Percentiles rank a stretch among this genome's conserved stretches.
These are phyloP conservation scores for Dryocosmus kuriphilus DNA, from an alignment of 2,888 invertebrate genomes.

Conservation along the genomic window DNA sequence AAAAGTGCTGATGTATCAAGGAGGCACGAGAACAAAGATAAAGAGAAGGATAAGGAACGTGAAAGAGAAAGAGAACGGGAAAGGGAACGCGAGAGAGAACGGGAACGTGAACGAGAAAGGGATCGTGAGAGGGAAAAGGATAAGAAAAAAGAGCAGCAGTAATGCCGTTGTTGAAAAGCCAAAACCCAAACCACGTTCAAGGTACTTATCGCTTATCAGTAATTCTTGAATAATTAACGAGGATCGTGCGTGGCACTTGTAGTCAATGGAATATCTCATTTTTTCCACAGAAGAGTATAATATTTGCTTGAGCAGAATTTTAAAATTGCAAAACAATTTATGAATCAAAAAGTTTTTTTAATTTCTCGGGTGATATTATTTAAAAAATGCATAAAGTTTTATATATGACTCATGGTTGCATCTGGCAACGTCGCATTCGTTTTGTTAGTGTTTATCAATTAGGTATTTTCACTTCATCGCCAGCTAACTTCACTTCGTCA, in stretches of 20 bases:
- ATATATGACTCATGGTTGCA: too few relatives aligned
- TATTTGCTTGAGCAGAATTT: too few relatives aligned
- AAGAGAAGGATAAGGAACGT: slow-evolving; percentile 77
- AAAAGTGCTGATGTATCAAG: slow-evolving; percentile 74
- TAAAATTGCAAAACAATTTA: background rate
- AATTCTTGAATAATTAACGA: background rate
- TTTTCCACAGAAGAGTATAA: too few relatives aligned
- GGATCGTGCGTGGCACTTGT: too few relatives aligned
- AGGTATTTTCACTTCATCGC: too few relatives aligned
- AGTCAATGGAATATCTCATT: too few relatives aligned
- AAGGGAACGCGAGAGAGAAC: slow-evolving; percentile 54
- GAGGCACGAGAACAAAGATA: slow-evolving; percentile 77
- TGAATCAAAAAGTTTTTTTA: too few relatives aligned
- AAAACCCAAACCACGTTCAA: slow-evolving; percentile 76
- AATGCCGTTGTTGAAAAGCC: slow-evolving; percentile 73
- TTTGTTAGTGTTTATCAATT: too few relatives aligned
- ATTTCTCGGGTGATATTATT: too few relatives aligned
- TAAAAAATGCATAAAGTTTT: too few relatives aligned
- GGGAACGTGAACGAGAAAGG: slow-evolving; percentile 69
- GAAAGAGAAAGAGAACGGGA: slow-evolving; percentile 77
- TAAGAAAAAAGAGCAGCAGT: slow-evolving; percentile 74
- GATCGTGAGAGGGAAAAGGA: slow-evolving; percentile 71
- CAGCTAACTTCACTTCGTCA: too few relatives aligned
- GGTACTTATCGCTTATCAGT: slow-evolving; percentile 62
- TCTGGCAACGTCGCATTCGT: too few relatives aligned